Conservation (phyloP, 2,888 invertebrate genomes). For the Cheilosia variabilis region DNA sequence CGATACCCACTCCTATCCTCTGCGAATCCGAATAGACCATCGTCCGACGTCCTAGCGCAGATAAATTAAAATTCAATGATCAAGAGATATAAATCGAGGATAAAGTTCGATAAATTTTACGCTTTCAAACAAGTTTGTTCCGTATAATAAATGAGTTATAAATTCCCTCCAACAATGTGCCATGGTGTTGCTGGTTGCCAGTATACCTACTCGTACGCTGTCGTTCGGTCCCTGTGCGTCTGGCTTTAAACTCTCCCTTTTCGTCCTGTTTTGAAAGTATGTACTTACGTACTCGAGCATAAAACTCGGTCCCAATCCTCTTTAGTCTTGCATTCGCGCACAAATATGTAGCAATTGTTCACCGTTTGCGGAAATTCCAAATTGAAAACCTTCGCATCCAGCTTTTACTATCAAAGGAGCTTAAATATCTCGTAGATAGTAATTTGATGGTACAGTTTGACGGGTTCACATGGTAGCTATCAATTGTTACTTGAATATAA, state of each 20-base stretch:
- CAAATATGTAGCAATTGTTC: background rate
- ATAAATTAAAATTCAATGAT: constrained; percentile 77
- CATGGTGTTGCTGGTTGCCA: constrained; percentile 22
- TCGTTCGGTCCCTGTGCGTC: background rate
- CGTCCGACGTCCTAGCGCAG: constrained; percentile 34
- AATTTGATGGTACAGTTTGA: constrained; percentile 22
- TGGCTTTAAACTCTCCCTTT: background rate
- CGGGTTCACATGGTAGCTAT: background rate
- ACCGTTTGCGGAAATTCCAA: background rate
- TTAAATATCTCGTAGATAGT: constrained; percentile 18
- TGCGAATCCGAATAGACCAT: background rate
- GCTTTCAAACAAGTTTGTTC: constrained; percentile 75
- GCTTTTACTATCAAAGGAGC: constrained; percentile 11
- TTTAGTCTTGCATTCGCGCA: constrained; percentile 14
- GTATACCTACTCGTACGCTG: too few species aligned
- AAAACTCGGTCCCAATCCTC: background rate
- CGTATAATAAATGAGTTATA: constrained; percentile 76
- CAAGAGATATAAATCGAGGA: constrained; percentile 76
- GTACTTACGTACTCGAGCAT: constrained; percentile 6
- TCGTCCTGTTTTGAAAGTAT: background rate
- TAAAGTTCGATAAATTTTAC: constrained; percentile 76
- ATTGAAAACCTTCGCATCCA: background rate
- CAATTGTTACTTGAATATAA: too few species aligned
- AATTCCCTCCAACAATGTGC: constrained; percentile 62
- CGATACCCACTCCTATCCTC: constrained; percentile 40